phyloP scores from a whole-genome alignment of 2,888 invertebrate genomes.

The Herminia tarsipennalis region DNA sequence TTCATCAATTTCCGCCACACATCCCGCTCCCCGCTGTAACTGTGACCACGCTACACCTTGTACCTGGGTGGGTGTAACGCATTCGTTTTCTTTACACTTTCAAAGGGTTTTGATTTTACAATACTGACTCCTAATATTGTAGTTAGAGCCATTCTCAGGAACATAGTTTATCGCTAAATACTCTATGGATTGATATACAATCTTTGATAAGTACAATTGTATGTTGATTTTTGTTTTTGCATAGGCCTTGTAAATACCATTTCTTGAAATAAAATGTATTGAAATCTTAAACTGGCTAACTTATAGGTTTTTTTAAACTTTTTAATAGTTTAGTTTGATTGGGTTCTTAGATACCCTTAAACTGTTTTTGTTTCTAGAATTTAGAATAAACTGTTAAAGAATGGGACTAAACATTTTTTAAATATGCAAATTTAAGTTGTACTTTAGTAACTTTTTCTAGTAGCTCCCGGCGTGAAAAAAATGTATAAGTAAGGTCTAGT shows the following conservation, averaged over 20 bases:
- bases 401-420: no score
- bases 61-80: constrained; percentile 57
- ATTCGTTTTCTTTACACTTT: constrained; percentile 68
- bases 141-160: constrained; percentile 51
- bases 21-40: constrained; percentile 17
- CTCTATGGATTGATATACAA: constrained; percentile 40
- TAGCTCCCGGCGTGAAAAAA: no score
- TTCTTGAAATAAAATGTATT: no score
- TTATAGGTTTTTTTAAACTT: no score
- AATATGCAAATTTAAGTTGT: no score
- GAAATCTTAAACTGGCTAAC: no score
- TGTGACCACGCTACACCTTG: constrained; percentile 15
- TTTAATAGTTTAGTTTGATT: no score
- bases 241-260: background rate
- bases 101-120: constrained; percentile 76
- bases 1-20: background rate
- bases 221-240: constrained; percentile 35
- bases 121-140: constrained; percentile 57
- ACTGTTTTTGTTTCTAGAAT: no score
- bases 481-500: no score
- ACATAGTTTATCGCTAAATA: constrained; percentile 55
- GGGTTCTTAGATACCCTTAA: no score
- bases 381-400: no score
- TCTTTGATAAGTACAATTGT: constrained; percentile 32
- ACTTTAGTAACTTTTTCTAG: no score